A percentile compares a stretch with the other conserved stretches of the same genome.
Conservation (phyloP, 2,113 vertebrate genomes). For the Psammodynastes pulverulentus region DNA sequence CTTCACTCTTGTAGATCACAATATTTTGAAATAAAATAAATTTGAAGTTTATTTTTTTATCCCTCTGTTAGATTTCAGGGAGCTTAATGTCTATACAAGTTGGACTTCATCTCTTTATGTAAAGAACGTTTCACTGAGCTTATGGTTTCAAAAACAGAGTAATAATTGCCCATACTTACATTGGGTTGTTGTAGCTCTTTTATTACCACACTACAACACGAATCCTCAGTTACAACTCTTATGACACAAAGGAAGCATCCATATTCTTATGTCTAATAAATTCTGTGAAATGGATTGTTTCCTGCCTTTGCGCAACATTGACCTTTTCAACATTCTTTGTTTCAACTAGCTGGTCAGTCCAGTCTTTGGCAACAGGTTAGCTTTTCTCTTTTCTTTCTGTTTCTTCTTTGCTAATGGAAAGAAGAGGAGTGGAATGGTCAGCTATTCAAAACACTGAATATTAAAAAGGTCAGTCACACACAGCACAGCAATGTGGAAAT, state of each 20-base stretch:
- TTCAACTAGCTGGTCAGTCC: conserved; percentile 52
- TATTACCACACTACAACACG: conserved; percentile 32
- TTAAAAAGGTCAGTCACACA: conserved; percentile 72
- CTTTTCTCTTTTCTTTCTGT: conserved; percentile 8
- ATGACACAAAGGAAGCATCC: conserved; percentile 21
- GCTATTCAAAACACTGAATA: conserved; percentile 65
- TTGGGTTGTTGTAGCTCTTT: not conserved
- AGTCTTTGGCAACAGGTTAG: conserved; percentile 50
- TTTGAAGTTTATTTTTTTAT: not conserved
- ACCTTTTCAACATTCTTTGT: conserved; percentile 71
- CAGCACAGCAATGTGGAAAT: conserved; percentile 51
- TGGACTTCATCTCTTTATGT: conserved; percentile 5
- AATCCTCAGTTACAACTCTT: conserved; percentile 38
- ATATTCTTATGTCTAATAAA: conserved; percentile 39
- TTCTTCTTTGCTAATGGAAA: conserved; percentile 45
- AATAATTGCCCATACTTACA: conserved; percentile 42
- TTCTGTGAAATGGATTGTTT: conserved; percentile 37
- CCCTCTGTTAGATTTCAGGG: not conserved
- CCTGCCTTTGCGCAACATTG: conserved; percentile 45
- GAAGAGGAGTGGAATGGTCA: conserved; percentile 64
- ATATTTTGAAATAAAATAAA: not conserved
- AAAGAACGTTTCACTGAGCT: conserved; percentile 41
- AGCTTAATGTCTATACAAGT: not conserved
- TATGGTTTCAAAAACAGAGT: conserved; percentile 34
- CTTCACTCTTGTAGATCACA: not conserved